Percentiles rank a stretch among this genome's conserved stretches.
Conservation (phyloP, 2,797 vertebrate genomes). For the Gambusia yucatana region DNA sequence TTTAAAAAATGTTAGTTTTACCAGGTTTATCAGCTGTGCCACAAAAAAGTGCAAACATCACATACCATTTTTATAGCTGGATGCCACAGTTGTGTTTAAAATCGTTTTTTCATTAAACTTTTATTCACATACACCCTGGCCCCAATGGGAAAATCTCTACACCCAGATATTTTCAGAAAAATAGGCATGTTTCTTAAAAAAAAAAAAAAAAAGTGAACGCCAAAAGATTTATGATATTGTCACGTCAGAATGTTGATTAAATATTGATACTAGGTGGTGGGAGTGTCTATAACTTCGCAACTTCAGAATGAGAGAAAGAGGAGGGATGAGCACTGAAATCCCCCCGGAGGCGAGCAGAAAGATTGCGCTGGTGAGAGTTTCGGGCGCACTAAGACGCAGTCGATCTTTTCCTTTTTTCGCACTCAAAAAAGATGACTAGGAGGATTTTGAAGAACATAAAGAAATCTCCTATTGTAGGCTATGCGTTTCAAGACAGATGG, state of each 20-base stretch:
- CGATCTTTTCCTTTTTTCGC: conserved; percentile 29
- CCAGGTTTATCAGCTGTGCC: background rate
- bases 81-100: background rate
- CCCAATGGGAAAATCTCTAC: background rate
- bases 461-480: conserved; percentile 19
- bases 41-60: background rate
- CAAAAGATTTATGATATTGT: conserved; percentile 78
- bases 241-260: conserved; percentile 89
- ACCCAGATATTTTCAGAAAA: background rate
- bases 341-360: conserved; percentile 29
- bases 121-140: background rate
- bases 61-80: background rate
- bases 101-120: background rate
- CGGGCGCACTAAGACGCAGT: conserved; percentile 20
- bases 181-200: conserved; percentile 67
- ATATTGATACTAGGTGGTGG: conserved; percentile 72
- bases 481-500: conserved; percentile 29
- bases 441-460: conserved; percentile 16
- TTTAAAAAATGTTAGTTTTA: background rate
- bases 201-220: conserved; percentile 43
- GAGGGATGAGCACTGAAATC: conserved; percentile 40
- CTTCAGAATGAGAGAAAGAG: conserved; percentile 64
- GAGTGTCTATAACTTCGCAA: conserved; percentile 68
- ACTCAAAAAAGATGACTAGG: background rate
- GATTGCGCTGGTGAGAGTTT: conserved; percentile 31